Conservation (phyloP, 2,888 invertebrate species). For the Hetaerina titia region DNA sequence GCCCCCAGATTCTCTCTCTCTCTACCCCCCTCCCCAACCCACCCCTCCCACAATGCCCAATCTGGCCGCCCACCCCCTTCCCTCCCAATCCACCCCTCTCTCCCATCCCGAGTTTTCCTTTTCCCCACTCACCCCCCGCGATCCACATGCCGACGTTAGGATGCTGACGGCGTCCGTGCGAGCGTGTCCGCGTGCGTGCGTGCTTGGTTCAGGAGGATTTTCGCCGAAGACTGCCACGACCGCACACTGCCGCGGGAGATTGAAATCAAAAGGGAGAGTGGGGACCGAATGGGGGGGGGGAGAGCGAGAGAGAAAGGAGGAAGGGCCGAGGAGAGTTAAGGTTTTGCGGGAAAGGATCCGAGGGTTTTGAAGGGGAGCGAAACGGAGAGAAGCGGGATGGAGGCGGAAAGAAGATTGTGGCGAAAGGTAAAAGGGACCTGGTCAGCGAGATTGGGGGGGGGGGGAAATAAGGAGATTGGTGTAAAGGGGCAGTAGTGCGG, state of each 20-base stretch:
- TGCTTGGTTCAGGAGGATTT: not conserved
- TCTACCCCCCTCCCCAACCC: not conserved
- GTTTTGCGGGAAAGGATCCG: slow-evolving; percentile 9
- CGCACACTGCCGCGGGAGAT: slow-evolving; percentile 29
- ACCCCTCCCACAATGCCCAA: not conserved
- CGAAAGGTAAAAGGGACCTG: not conserved
- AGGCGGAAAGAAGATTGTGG: not conserved
- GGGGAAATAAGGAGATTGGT: slow-evolving; percentile 14
- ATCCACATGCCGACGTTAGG: not conserved
- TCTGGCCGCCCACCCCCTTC: not conserved
- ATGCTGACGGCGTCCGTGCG: slow-evolving; percentile 49
- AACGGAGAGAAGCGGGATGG: not conserved
- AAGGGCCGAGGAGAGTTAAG: not conserved
- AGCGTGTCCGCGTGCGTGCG: slow-evolving; percentile 22
- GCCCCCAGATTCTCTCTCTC: not conserved
- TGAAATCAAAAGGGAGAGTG: slow-evolving; percentile 39
- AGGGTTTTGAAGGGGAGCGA: not conserved
- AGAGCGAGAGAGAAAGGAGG: not conserved
- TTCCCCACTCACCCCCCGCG: not conserved
- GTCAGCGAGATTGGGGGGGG: not conserved
- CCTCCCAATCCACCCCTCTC: not conserved
- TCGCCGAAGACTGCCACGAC: not conserved
- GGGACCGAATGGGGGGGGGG: not conserved
- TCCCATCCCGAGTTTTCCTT: not conserved
- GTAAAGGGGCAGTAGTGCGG: not conserved